Percentiles rank a stretch among this genome's conserved stretches.
Evolutionary conservation across 2,888 invertebrate species (phyloP).

Genomic region (Agrochola lychnidis): DNA sequence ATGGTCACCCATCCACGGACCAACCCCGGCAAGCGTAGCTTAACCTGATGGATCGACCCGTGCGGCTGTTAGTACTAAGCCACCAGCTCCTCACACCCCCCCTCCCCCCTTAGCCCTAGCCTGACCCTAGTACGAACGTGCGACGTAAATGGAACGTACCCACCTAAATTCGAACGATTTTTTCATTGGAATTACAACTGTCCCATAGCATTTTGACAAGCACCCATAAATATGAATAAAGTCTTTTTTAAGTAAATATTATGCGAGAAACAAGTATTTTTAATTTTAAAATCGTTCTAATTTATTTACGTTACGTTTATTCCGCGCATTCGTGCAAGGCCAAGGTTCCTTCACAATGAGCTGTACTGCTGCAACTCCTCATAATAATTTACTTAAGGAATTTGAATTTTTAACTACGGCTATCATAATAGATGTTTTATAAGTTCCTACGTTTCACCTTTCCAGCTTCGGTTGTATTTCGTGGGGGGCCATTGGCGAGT

Average conservation of each 20-base stretch:
- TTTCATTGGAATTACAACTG: not conserved
- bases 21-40: too few species aligned
- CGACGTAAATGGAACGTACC: too few species aligned
- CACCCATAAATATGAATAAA: not conserved
- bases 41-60: too few species aligned
- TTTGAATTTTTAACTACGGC: not conserved
- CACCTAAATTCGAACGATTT: too few species aligned
- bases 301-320: not conserved
- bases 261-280: not conserved
- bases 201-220: not conserved
- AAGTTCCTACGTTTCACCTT: not conserved
- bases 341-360: not conserved
- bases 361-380: not conserved
- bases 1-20: too few species aligned
- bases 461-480: slow-evolving; percentile 12
- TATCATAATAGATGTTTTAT: not conserved
- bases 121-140: too few species aligned
- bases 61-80: too few species aligned
- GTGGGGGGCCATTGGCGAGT: slow-evolving; percentile 20
- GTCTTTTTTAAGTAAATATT: not conserved
- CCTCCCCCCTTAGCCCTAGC: too few species aligned
- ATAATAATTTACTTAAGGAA: not conserved
- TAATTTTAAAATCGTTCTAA: too few species aligned
- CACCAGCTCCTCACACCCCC: too few species aligned
- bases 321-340: not conserved